These are phyloP conservation scores for Tuta absoluta DNA, from an alignment of 2,888 invertebrate genomes.

Conservation along the genomic window DNA sequence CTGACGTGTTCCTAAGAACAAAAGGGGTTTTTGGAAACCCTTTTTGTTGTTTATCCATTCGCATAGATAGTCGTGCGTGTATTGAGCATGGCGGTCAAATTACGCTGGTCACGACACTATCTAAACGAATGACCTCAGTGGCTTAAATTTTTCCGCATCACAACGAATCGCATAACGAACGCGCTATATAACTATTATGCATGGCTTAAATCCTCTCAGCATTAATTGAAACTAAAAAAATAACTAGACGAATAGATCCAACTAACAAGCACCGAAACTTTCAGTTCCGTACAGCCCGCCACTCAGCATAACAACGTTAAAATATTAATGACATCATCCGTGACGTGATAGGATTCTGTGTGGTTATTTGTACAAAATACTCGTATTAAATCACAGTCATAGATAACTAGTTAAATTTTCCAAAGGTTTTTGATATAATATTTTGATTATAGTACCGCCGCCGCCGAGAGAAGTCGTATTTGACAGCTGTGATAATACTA, in stretches of 20 bases:
- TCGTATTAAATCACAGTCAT: not conserved
- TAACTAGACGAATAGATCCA: not conserved
- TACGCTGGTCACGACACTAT: too few relatives aligned
- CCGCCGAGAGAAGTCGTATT: too few relatives aligned
- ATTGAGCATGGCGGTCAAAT: too few relatives aligned
- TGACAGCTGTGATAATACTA: too few relatives aligned
- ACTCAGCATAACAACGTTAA: slow-evolving; percentile 9
- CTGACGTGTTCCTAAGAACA: too few relatives aligned
- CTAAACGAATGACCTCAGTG: too few relatives aligned
- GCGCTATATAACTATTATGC: not conserved
- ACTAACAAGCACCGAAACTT: slow-evolving; percentile 14
- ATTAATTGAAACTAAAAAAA: not conserved
- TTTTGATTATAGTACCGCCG: too few relatives aligned
- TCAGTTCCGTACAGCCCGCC: not conserved
- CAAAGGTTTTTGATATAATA: too few relatives aligned
- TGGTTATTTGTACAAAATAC: not conserved
- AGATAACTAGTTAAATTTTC: too few relatives aligned
- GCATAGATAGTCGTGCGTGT: too few relatives aligned
- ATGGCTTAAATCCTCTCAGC: not conserved
- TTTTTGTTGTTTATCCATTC: not conserved
- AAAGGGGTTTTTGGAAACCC: not conserved
- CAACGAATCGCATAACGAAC: not conserved
- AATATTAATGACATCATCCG: slow-evolving; percentile 9
- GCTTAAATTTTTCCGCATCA: too few relatives aligned
- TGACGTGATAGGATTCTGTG: slow-evolving; percentile 10